Evolutionary conservation across 2,888 invertebrate species (phyloP).

Genomic region (Drosophila ezoana): DNA sequence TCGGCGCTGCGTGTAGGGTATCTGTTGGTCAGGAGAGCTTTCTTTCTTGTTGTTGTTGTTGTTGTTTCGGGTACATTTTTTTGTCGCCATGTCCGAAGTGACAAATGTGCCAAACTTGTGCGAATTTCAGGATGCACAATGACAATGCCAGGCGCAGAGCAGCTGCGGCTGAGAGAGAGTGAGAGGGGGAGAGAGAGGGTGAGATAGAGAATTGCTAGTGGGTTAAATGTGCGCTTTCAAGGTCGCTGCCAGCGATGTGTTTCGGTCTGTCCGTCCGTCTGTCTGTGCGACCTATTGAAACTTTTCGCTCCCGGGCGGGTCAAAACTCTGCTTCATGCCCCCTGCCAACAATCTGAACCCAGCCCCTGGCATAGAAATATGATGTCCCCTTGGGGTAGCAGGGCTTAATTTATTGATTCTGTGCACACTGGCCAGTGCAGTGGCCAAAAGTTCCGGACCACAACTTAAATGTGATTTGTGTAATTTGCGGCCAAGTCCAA

Average conservation of each 20-base stretch:
- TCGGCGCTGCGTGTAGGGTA: no score
- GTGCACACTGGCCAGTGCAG: constrained; percentile 15
- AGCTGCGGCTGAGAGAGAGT: not conserved
- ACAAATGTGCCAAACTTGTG: constrained; percentile 70
- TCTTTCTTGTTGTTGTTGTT: constrained; percentile 2
- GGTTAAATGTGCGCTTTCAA: constrained; percentile 50
- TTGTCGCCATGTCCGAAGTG: constrained; percentile 45
- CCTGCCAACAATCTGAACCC: no score
- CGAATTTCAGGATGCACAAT: constrained; percentile 47
- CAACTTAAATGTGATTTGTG: constrained; percentile 56
- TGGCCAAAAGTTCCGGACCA: constrained; percentile 30
- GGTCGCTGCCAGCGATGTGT: constrained; percentile 34
- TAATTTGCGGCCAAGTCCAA: constrained; percentile 31
- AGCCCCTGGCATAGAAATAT: no score
- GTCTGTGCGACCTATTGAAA: not conserved
- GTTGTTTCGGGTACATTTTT: constrained; percentile 8
- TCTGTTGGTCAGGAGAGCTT: no score
- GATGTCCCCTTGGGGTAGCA: no score
- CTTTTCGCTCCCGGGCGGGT: no score
- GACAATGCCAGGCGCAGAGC: constrained; percentile 28
- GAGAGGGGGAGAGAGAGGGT: no score
- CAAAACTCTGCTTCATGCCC: no score
- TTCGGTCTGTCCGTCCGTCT: not conserved
- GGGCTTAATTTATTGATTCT: constrained; percentile 55
- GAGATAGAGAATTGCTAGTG: not conserved